Percentiles rank a stretch among this genome's conserved stretches.
Evolutionary conservation across 2,113 vertebrate species (phyloP).

Genomic region (Taxidea taxus): DNA sequence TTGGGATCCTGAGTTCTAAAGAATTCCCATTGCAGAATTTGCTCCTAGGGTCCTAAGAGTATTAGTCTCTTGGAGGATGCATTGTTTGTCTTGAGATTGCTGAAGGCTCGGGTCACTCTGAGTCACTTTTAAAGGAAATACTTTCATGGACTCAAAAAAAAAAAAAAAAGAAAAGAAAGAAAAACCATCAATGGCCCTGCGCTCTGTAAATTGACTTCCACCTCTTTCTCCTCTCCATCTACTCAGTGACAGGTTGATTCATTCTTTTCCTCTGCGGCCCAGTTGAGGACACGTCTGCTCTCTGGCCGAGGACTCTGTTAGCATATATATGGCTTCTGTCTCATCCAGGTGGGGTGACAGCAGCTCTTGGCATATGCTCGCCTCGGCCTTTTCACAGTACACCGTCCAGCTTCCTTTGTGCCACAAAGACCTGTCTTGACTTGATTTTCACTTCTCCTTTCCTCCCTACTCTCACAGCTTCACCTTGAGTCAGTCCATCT

Average conservation of each 20-base stretch:
- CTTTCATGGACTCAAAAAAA: constrained; percentile 49
- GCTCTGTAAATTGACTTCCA: not conserved
- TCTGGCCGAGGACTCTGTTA: not conserved
- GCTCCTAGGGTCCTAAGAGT: not conserved
- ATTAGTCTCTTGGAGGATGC: not conserved
- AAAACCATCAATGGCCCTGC: not conserved
- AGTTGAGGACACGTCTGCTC: not conserved
- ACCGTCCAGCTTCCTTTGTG: not conserved
- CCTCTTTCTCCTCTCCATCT: not conserved
- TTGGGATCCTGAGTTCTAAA: not conserved
- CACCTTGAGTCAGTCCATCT: not conserved
- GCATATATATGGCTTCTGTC: not conserved
- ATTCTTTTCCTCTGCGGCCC: not conserved
- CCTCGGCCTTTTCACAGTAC: not conserved
- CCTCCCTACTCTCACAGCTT: not conserved
- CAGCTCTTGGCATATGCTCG: not conserved
- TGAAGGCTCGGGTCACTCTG: not conserved
- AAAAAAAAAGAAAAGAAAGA: constrained; percentile 1
- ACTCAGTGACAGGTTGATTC: not conserved
- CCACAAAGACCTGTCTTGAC: not conserved
- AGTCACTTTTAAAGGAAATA: constrained; percentile 18
- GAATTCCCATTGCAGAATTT: not conserved
- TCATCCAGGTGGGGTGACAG: not conserved
- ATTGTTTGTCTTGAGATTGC: not conserved
- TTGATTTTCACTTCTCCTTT: not conserved